Evolutionary conservation across 2,888 invertebrate genomes (phyloP).

Genomic region (Aphidius colemani): DNA sequence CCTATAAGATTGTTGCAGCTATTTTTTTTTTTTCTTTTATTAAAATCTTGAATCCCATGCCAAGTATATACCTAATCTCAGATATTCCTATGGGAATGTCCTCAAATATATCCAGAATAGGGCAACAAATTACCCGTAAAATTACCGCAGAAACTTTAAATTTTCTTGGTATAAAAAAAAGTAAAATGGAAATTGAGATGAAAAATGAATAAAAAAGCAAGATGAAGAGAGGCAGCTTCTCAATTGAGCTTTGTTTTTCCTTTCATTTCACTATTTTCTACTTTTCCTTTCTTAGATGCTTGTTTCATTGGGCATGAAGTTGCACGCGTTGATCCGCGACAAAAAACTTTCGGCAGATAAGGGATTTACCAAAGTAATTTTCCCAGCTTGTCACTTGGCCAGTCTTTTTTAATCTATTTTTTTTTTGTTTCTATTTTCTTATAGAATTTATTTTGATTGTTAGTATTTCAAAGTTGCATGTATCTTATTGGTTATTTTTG

Average conservation of each 20-base stretch:
- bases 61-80: conserved; percentile 21
- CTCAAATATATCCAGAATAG: conserved; percentile 28
- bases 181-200: conserved; percentile 27
- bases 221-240: conserved; percentile 17
- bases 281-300: conserved; percentile 21
- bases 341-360: conserved; percentile 35
- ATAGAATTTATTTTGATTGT: conserved; percentile 16
- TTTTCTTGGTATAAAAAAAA: conserved; percentile 33
- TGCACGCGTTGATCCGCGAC: conserved; percentile 37
- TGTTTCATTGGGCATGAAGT: conserved; percentile 43
- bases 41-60: background rate
- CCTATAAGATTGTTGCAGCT: background rate
- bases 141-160: conserved; percentile 43
- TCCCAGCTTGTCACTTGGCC: conserved; percentile 31
- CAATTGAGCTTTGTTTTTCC: conserved; percentile 1
- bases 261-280: background rate
- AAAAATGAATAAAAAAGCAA: background rate
- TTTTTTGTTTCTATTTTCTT: conserved; percentile 22
- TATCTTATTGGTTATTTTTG: too few relatives aligned
- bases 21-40: background rate
- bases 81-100: conserved; percentile 31
- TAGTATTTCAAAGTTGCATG: too few relatives aligned
- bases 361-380: conserved; percentile 30
- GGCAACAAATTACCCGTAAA: conserved; percentile 43
- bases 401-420: conserved; percentile 7